A percentile compares a stretch with the other conserved stretches of the same genome.
Evolutionary conservation across 2,797 vertebrate species (phyloP).

Genomic region (Gymnocypris eckloni): DNA sequence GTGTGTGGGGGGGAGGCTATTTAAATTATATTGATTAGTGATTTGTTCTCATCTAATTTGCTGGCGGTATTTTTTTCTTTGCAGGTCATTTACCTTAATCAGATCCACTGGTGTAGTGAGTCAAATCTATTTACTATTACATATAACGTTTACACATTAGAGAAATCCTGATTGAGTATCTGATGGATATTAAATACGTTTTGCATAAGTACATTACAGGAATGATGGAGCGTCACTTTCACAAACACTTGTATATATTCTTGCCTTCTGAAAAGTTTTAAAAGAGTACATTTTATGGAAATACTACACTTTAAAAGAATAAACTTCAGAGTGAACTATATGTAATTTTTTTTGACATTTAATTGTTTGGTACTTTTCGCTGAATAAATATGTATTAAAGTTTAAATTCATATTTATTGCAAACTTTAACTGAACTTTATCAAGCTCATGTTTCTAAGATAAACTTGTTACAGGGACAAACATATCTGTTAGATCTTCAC

Average conservation of each 20-base stretch:
- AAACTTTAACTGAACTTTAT: not conserved
- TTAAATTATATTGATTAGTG: constrained; percentile 73
- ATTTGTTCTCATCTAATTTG: constrained; percentile 63
- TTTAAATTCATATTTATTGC: not conserved
- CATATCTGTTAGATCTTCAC: not conserved
- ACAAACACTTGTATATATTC: not conserved
- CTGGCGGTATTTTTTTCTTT: constrained; percentile 60
- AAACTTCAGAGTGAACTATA: no score
- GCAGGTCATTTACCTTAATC: constrained; percentile 67
- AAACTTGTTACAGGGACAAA: not conserved
- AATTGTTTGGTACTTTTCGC: not conserved
- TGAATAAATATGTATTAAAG: not conserved
- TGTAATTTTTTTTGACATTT: no score
- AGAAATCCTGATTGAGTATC: constrained; percentile 53
- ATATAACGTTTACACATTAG: constrained; percentile 20
- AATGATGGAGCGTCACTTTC: not conserved
- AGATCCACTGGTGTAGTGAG: constrained; percentile 51
- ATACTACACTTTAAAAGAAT: not conserved
- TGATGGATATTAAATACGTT: not conserved
- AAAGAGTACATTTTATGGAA: not conserved
- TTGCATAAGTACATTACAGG: not conserved
- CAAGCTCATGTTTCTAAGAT: not conserved
- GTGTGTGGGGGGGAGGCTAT: not conserved
- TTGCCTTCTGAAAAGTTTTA: not conserved
- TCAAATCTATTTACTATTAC: constrained; percentile 53